These are phyloP conservation scores for Ptychobarbus kaznakovi DNA, from an alignment of 2,797 vertebrate species.

Conservation along the genomic window DNA sequence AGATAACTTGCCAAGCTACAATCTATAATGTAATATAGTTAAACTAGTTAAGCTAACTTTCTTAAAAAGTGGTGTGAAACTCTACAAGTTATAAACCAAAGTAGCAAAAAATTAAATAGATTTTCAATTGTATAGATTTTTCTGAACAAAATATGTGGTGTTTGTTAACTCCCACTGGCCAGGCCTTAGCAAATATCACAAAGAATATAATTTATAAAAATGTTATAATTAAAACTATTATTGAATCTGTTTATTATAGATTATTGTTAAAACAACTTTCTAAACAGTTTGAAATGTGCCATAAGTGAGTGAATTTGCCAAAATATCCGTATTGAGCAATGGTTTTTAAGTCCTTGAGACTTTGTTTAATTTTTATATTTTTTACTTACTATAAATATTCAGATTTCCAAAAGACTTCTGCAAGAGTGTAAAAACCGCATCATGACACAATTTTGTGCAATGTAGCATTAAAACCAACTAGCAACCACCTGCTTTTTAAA, in stretches of 20 bases:
- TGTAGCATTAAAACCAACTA: background rate
- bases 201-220: too few relatives aligned
- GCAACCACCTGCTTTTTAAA: constrained; percentile 3
- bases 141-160: background rate
- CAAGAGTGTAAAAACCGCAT: background rate
- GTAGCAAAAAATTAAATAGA: background rate
- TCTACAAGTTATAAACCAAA: background rate
- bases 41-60: background rate
- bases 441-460: background rate
- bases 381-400: too few relatives aligned
- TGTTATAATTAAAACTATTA: too few relatives aligned
- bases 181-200: too few relatives aligned
- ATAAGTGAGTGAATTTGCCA: too few relatives aligned
- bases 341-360: too few relatives aligned
- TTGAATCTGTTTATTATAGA: background rate
- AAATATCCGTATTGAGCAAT: too few relatives aligned
- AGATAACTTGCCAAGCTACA: background rate
- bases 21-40: background rate
- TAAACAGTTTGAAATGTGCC: too few relatives aligned
- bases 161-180: background rate
- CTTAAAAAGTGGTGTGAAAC: background rate
- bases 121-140: background rate
- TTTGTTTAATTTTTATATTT: too few relatives aligned
- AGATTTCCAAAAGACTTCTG: background rate
- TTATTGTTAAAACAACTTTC: too few relatives aligned